phyloP scores from a whole-genome alignment of 64 coral and sea anemone genomes.

The Actinia tenebrosa region DNA sequence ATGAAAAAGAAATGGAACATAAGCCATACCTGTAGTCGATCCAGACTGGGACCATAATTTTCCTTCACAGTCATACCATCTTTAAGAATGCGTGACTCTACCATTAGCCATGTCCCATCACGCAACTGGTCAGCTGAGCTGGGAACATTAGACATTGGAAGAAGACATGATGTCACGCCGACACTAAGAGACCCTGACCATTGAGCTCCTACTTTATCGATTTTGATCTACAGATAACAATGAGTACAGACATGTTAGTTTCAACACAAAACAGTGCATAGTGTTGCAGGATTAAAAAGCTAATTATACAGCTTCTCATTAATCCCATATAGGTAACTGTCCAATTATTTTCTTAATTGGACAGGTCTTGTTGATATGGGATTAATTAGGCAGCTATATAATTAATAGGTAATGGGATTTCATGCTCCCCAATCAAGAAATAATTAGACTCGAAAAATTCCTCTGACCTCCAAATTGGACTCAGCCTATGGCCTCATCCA shows the following conservation, averaged over 20 bases:
- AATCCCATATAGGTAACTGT: too few relatives aligned
- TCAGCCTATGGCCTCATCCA: too few relatives aligned
- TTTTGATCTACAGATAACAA: conserved; percentile 43
- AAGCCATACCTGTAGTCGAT: conserved; percentile 18
- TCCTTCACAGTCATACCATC: conserved; percentile 52
- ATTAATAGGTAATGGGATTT: too few relatives aligned
- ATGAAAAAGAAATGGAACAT: not conserved
- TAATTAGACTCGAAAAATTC: too few relatives aligned
- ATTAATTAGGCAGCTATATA: too few relatives aligned
- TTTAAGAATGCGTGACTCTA: conserved; percentile 46
- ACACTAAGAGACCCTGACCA: conserved; percentile 61
- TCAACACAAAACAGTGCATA: too few relatives aligned
- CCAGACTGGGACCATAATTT: conserved; percentile 50
- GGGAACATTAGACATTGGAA: conserved; percentile 45
- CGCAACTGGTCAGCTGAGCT: conserved; percentile 23
- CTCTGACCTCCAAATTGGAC: too few relatives aligned
- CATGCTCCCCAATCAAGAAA: too few relatives aligned
- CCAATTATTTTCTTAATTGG: too few relatives aligned
- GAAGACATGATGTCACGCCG: conserved; percentile 53
- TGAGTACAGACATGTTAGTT: not conserved
- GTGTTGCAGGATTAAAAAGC: too few relatives aligned
- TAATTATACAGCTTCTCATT: not conserved
- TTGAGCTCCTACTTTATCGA: conserved; percentile 43
- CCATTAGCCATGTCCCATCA: conserved; percentile 46
- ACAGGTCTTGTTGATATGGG: too few relatives aligned